Base-by-base conservation (phyloP, 2,797 vertebrate genomes). In the Dendrocincla fuliginosa region DNA sequence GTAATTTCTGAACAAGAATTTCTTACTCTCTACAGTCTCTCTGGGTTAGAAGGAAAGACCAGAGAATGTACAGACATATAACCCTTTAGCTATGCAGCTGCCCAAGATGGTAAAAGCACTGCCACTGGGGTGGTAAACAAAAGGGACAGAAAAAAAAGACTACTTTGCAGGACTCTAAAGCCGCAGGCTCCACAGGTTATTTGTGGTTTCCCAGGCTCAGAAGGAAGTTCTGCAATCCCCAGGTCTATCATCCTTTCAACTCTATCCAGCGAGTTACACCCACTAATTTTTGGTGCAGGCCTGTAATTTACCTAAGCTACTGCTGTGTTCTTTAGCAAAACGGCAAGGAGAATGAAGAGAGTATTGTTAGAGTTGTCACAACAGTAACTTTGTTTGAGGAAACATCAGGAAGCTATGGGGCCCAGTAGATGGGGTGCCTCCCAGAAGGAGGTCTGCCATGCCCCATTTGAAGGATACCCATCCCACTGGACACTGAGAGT, bases 401-500 rank as follows among this genome's bases (percentile, higher is more conserved):
- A 65, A 55, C 0, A 0, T 22, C 41, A 71, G 1, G 2, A 41
- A 28, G 37, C 59, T 24, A 1, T 0, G 0, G 35, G 42, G 30
- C n/a, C 60, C 78, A n/a, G 64, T 1, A 1, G 47, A 50, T 1
- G 4, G 1, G 0, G 3, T 56, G 44, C 30, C 47, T 57, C 52
- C 2, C 1, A 73, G 16, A 12, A 0, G 1, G 6, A 15, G 10
- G 4, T 56, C 52, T 80, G 56, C 60, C 0, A 0, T 27, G 32
- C 17, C 46, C 1, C 1, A 10, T 61, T 39, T 19, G n/a, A 74
- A 60, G 39, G 41, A 35, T 50, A 11, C 5, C 27, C 44, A 22
- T 57, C 68, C 47, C 16, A 42, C 27, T 2, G 10, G 6, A 12
- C 1, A 2, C 1, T 25, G 46, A 63, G 24, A 24, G 5, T 18